Base-by-base conservation (phyloP, 2,113 vertebrate species). In the Etheostoma cragini region DNA sequence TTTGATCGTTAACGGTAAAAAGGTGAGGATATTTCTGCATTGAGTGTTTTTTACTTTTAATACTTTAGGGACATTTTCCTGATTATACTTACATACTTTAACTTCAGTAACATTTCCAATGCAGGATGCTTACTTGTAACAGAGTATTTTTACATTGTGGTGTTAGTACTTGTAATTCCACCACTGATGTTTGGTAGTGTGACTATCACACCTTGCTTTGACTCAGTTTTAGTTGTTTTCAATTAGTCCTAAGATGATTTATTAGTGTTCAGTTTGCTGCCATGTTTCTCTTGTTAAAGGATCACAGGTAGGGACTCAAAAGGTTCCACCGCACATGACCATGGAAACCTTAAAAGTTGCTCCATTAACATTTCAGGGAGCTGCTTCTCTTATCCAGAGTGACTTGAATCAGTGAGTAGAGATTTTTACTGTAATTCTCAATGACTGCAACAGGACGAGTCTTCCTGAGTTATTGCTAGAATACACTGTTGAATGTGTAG, bases 281-380 rank as follows among this genome's bases (percentile, higher is more conserved):
- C 45, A 61, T 6, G 24, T 26, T 57, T 33, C n/a, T 58, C n/a
- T 1, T 54, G 53, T 33, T 22, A 19, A 72, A 50, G 50, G 54
- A 33, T 84, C 57, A 38, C 49, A 62, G 0, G 46, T 45, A 63
- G 26, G 52, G 42, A 38, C 38, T 35, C 64, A 30, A 16, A 6
- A n/a, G 12, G 24, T 58, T n/a, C 22, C 21, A 21, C 21, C 1
- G 0, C 56, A 46, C 50, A 7, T 68, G 46, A 72, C 35, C 2
- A 42, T 60, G 45, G 58, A 75, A 13, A 52, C 50, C n/a, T 53
- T 19, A 22, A 46, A 57, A 35, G 64, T 42, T 1, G 33, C 50
- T 21, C 16, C 30, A 38, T 72, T 77, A 60, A 69, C 52, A 42
- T 53, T 50, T 72, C 66, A 52, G 65, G 61, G 47, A 81, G 52